Evolutionary conservation across 2,888 invertebrate species (phyloP), one percentile per base, ranked within the genome.

Genomic region (Nomada flava): DNA sequence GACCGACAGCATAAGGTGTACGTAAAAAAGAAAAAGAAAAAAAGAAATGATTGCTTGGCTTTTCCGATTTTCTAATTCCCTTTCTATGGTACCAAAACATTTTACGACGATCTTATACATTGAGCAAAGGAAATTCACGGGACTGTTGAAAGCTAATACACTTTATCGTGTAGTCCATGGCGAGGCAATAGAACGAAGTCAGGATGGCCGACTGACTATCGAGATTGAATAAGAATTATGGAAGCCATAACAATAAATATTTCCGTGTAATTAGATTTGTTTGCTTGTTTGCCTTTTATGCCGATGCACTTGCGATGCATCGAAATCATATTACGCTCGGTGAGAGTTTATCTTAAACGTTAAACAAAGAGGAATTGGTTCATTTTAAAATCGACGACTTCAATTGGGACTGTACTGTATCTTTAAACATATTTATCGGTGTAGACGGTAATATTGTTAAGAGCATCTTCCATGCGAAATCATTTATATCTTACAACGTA

Each of bases 401-500:
- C 2, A 59, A 42, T 13, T 11, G 42, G 13, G 65, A 26, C 44
- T 60, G 52, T 53, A n/a, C 44, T 29, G 9, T 44, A 42, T 23
- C 29, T 50, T 67, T 42, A 55, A 36, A 59, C 47, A 36, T 20
- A 23, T 65, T 79, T 52, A 59, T 64, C 70, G 42, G 11, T 20
- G 57, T 62, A 69, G 50, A 52, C 68, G 42, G 23, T 26, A 20
- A 57, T 55, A 42, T 52, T 55, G 47, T 53, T 2, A 36, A 52
- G n/a, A 47, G 62, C 9, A 44, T 36, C 50, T 71, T 65, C 4
- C 15, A 55, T 26, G 9, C 10, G 47, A 60, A 26, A 10, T 13
- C 42, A 69, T 65, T 78, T 83, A 76, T 79, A 23, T 9, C 9
- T 11, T 20, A 55, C 10, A 81, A 72, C 68, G 69, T 68, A 76